phyloP scores from a whole-genome alignment of 2,113 vertebrate genomes.

The Gila orcuttii region DNA sequence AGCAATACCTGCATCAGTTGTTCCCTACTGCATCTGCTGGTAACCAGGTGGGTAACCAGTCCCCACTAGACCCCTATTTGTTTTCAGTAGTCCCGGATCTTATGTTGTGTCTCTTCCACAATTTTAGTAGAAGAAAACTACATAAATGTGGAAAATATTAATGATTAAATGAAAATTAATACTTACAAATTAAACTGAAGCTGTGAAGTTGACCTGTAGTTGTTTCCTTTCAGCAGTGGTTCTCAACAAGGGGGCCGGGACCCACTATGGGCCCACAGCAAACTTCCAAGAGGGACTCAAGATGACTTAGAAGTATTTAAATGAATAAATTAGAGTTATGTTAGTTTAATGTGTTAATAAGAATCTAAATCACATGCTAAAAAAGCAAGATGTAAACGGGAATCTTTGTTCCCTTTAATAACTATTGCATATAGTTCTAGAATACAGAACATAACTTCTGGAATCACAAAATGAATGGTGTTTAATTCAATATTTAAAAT shows the following conservation, averaged over 20 bases:
- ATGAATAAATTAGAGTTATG: neutral
- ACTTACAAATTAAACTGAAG: neutral
- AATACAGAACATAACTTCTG: neutral
- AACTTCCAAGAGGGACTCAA: neutral
- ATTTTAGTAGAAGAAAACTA: neutral
- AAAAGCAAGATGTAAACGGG: neutral
- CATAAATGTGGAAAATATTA: neutral
- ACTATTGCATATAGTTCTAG: neutral
- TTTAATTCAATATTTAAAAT: neutral
- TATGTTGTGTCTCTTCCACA: neutral
- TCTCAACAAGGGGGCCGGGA: neutral
- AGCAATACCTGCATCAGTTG: conserved; percentile 16
- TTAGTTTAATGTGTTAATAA: neutral
- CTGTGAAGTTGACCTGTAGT: neutral
- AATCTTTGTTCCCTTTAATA: neutral
- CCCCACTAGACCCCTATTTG: neutral
- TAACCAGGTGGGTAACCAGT: conserved; percentile 8
- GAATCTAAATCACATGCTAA: neutral
- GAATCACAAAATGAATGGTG: neutral
- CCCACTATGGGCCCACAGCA: neutral
- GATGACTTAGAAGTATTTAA: neutral
- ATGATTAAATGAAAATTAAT: neutral
- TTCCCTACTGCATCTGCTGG: neutral
- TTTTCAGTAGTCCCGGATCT: neutral
- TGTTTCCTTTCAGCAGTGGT: neutral